A percentile compares a stretch with the other conserved stretches of the same genome.
Conservation (phyloP, 2,113 vertebrate genomes). For the Rana temporaria region DNA sequence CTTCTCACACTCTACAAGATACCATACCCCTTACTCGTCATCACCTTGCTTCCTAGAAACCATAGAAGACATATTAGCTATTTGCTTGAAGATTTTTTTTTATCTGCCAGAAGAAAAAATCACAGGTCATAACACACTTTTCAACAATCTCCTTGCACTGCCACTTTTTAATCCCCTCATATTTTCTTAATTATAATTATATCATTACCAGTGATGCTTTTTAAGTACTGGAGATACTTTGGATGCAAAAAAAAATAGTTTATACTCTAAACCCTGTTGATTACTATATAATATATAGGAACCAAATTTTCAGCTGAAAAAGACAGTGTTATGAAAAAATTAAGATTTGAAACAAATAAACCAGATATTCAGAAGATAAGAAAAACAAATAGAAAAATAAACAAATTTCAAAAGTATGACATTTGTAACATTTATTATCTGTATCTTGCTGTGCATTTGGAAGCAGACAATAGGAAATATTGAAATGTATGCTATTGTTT, state of each 20-base stretch:
- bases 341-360: too few species aligned
- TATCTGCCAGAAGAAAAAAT: background rate
- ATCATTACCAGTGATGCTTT: background rate
- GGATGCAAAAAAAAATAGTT: background rate
- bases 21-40: background rate
- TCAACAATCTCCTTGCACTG: conserved; percentile 11
- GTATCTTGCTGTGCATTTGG: too few species aligned
- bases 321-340: too few species aligned
- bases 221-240: background rate
- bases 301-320: too few species aligned
- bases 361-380: too few species aligned
- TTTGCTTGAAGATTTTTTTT: conserved; percentile 4
- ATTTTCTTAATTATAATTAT: background rate
- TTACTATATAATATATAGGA: too few species aligned
- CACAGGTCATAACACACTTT: conserved; percentile 20
- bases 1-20: conserved; percentile 30
- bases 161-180: background rate
- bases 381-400: too few species aligned
- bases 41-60: background rate
- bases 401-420: too few species aligned
- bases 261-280: background rate
- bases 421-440: too few species aligned
- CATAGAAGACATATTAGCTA: background rate
- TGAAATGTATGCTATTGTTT: too few species aligned
- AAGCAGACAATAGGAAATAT: too few species aligned